Evolutionary conservation across 2,797 vertebrate species (phyloP).

Genomic region (Sitta carolinensis): DNA sequence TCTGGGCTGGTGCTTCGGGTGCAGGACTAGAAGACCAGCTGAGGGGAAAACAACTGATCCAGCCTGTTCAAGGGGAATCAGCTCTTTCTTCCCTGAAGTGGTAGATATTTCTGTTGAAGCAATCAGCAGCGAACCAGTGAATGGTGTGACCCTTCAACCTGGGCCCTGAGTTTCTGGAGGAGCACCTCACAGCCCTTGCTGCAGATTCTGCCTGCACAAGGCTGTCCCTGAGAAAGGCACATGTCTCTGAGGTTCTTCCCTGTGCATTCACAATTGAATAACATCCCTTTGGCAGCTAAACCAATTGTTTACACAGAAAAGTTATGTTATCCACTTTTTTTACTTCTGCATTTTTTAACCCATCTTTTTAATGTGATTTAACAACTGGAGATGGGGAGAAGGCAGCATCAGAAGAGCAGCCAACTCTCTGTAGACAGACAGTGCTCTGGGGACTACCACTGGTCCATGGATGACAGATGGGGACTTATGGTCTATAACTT

Average conservation of each 20-base stretch:
- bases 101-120: neutral
- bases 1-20: neutral
- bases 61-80: neutral
- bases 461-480: constrained; percentile 57
- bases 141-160: rapidly evolving
- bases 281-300: neutral
- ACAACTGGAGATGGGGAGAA: constrained; percentile 50
- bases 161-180: neutral
- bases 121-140: neutral
- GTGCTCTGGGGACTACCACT: constrained; percentile 8
- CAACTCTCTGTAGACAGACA: constrained; percentile 36
- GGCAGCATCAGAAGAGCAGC: constrained; percentile 26
- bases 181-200: neutral
- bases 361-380: constrained; percentile 42
- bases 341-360: neutral
- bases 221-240: neutral
- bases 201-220: rapidly evolving
- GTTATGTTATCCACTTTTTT: neutral
- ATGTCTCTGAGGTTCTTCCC: neutral
- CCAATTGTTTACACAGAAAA: constrained; percentile 26
- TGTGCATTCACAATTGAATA: neutral
- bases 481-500: constrained; percentile 57
- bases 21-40: neutral
- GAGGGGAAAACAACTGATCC: neutral
- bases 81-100: neutral